Conservation (phyloP, 2,797 vertebrate species). For the Tamandua tetradactyla region DNA sequence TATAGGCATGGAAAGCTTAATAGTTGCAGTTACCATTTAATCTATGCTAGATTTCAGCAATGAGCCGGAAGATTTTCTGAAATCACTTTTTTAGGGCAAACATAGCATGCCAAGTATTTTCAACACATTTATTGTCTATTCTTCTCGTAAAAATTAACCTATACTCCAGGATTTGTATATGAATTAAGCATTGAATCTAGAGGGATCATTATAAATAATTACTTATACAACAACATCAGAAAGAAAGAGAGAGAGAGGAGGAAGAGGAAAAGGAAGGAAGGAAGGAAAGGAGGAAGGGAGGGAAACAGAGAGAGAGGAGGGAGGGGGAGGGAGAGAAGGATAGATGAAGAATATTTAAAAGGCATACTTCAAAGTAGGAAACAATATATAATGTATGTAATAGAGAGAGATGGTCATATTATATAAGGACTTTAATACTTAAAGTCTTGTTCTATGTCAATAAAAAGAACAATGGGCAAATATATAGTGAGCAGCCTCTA, state of each 20-base stretch:
- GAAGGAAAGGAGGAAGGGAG: fast-evolving
- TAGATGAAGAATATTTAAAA: not conserved
- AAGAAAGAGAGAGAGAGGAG: too few species aligned
- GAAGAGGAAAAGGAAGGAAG: not conserved
- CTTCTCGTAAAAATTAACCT: conserved; percentile 8
- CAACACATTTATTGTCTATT: not conserved
- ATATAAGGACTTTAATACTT: not conserved
- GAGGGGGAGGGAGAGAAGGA: too few species aligned
- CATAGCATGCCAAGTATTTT: not conserved
- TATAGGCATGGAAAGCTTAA: not conserved
- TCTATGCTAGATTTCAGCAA: not conserved
- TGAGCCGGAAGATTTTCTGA: not conserved
- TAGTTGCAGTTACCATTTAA: not conserved
- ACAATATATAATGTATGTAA: not conserved
- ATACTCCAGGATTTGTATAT: not conserved
- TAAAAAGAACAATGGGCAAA: not conserved
- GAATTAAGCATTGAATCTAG: not conserved
- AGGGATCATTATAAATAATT: not conserved
- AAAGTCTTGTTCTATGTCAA: not conserved
- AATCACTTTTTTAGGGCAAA: not conserved
- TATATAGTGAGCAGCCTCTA: not conserved
- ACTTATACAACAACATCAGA: not conserved
- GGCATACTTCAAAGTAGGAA: not conserved
- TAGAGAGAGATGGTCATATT: not conserved
- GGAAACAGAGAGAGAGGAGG: not conserved